Percentiles rank a stretch among this genome's conserved stretches.
Evolutionary conservation across 2,113 vertebrate species (phyloP).

Genomic region (Bombycilla garrulus): DNA sequence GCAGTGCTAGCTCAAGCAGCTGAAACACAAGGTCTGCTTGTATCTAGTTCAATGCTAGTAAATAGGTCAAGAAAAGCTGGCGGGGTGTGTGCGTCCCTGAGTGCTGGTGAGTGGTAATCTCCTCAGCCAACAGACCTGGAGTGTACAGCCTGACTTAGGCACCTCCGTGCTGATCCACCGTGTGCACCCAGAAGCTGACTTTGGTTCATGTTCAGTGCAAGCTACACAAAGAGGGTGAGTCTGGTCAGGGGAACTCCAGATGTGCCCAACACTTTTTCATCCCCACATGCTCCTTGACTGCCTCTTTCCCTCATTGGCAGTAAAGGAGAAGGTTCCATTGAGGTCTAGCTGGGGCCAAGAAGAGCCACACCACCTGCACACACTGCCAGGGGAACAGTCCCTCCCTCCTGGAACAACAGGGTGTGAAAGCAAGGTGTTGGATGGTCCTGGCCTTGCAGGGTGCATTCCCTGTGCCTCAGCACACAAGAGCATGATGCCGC

Average conservation of each 20-base stretch:
- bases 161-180: not conserved
- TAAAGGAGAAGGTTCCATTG: not conserved
- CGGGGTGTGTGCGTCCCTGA: rapidly evolving
- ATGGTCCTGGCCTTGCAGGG: not conserved
- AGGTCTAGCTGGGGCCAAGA: not conserved
- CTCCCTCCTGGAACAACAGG: not conserved
- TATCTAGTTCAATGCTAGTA: not conserved
- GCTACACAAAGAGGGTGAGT: rapidly evolving
- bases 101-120: not conserved
- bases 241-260: not conserved
- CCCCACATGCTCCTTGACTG: not conserved
- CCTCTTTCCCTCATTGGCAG: not conserved
- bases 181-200: not conserved
- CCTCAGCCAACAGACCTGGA: not conserved
- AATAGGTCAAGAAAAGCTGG: slow-evolving; percentile 30
- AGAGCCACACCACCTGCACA: not conserved
- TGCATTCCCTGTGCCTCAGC: not conserved
- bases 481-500: rapidly evolving
- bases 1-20: not conserved
- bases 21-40: not conserved
- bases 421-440: not conserved
- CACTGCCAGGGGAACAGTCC: not conserved
- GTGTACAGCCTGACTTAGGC: not conserved
- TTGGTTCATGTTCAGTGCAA: not conserved
- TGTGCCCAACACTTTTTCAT: not conserved